phyloP scores from a whole-genome alignment of 2,113 vertebrate genomes.

The Rhinoderma darwinii region DNA sequence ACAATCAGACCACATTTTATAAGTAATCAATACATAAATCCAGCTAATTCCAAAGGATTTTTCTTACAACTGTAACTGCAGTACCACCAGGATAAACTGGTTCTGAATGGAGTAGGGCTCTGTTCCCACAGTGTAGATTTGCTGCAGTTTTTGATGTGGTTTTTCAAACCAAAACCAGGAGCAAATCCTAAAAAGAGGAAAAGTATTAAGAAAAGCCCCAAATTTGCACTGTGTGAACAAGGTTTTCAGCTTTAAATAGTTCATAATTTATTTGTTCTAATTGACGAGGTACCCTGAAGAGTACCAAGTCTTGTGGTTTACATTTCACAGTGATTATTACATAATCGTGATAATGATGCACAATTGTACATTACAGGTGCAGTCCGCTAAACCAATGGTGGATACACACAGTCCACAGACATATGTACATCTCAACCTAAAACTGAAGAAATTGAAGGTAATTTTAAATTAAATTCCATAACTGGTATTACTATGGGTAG shows the following conservation, averaged over 20 bases:
- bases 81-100: no score
- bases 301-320: background rate
- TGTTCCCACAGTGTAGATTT: no score
- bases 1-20: no score
- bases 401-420: conserved; percentile 67
- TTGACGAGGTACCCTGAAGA: background rate
- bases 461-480: background rate
- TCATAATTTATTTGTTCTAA: background rate
- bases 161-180: no score
- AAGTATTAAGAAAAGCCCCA: no score
- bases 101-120: no score
- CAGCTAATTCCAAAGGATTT: no score
- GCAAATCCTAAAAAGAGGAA: no score
- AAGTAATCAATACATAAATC: no score
- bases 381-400: conserved; percentile 71
- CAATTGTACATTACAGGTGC: conserved; percentile 71
- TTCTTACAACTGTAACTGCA: no score
- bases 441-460: conserved; percentile 77
- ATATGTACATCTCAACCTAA: conserved; percentile 71
- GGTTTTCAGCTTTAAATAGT: background rate
- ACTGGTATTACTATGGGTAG: background rate
- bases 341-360: background rate
- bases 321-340: background rate
- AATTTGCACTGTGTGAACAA: no score
- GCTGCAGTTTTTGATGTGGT: no score